Base-by-base conservation (phyloP, 2,113 vertebrate species). In the Siniperca chuatsi region DNA sequence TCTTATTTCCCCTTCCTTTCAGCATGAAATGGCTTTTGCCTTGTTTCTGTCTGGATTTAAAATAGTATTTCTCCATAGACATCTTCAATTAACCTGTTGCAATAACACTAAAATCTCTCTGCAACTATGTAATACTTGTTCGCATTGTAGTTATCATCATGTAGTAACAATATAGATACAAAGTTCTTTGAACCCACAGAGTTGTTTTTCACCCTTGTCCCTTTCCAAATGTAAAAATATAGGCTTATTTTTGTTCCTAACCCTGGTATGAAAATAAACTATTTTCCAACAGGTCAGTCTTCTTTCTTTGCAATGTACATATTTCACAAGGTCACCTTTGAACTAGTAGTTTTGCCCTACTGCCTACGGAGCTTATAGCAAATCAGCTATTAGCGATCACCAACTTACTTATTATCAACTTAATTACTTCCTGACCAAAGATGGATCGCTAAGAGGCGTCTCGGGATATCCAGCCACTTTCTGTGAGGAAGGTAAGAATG, bases 381-480 rank as follows among this genome's bases (percentile, higher is more conserved):
- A 50, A 40, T 64, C 48, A 21, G 81, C 79, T 73, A 8, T 29
- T 25, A 29, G 68, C 11, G 1, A 60, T n/a, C 62, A 42, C 81
- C 60, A 33, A 50, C 18, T 25, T 44, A 9, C 29, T 29, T 29
- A 29, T 29, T 29, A 29, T 29, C 29, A 29, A 29, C 29, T 29
- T 29, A 29, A 29, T 67, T 2, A 18, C 72, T 37, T 69, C 70
- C 73, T 60, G 81, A 57, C 8, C 15, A 6, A 21, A 62, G 35
- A 57, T 2, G 44, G 58, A 21, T 18, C 52, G 88, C 97, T 97
- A 99, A 12, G 97, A 97, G 0, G 97, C 94, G 7, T 99, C 98
- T 81, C 98, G 93, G 72, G 98, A 97, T 92, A 99, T 99, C 98
- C 98, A 99, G 16, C 98, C 98, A 0, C 98, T 99, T 84, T 99